A percentile compares a stretch with the other conserved stretches of the same genome.
Evolutionary conservation across 2,113 vertebrate genomes (phyloP).

Genomic region (Echinops telfairi): DNA sequence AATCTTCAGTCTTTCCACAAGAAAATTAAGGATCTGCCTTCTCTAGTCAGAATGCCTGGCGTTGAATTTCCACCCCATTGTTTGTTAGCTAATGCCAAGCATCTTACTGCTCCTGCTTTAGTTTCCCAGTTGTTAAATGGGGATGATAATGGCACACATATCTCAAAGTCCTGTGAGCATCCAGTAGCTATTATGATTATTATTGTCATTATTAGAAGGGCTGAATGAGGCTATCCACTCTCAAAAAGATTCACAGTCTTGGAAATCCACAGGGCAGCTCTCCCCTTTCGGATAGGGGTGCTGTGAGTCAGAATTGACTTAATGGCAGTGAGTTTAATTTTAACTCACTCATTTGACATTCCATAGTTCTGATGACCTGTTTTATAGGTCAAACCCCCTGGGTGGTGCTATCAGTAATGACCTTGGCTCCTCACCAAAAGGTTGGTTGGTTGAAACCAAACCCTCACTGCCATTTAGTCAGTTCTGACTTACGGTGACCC

Average conservation of each 20-base stretch:
- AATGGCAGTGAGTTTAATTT: background rate
- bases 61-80: background rate
- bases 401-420: background rate
- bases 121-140: background rate
- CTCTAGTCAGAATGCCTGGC: background rate
- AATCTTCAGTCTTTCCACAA: background rate
- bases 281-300: too few relatives aligned
- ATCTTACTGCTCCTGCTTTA: background rate
- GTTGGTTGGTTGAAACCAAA: background rate
- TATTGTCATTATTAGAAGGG: background rate
- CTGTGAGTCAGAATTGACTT: too few relatives aligned
- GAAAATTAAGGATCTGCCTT: conserved; percentile 16
- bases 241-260: too few relatives aligned
- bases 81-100: background rate
- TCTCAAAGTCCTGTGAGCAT: background rate
- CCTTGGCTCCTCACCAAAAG: background rate
- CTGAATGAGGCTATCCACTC: background rate
- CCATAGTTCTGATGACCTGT: background rate
- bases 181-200: background rate
- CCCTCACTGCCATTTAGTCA: too few relatives aligned
- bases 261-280: too few relatives aligned
- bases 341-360: background rate
- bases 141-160: background rate
- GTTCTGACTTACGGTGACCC: too few relatives aligned
- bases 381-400: background rate